Base-by-base conservation (phyloP, 1,140 invertebrate genomes). In the Matsumurasca onukii region DNA sequence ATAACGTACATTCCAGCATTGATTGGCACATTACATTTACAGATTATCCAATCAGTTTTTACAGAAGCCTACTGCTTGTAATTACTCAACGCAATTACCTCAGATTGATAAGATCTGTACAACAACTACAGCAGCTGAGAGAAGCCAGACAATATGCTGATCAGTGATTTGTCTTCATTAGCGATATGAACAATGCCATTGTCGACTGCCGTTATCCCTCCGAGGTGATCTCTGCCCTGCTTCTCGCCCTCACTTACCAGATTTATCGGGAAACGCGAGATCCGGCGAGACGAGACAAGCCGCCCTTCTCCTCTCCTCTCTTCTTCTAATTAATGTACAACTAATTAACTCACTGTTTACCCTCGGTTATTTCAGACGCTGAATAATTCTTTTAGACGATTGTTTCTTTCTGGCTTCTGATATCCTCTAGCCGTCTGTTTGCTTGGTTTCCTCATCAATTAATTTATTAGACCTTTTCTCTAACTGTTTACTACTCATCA, bases 211-310 rank as follows among this genome's bases (percentile, higher is more conserved):
- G n/a, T n/a, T n/a, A n/a, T n/a, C n/a, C n/a, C n/a, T n/a, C n/a
- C n/a, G n/a, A n/a, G n/a, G n/a, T 22, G n/a, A 51, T 22, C 49
- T 59, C 55, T 24, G 15, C 15, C 30, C 55, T 59, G 24, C 55
- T 22, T 59, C 55, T 59, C 55, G 34, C 34, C 34, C 17, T 5
- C 17, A 39, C 17, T 17, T 5, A 5, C 5, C 55, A 59, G 55
- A 59, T 59, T 59, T 59, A 59, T 59, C 55, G 25, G 15, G 55
- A 59, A 59, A 59, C 55, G 25, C 55, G 55, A 59, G 55, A 59
- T 29, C 24, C 5, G 2, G 25, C 2, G 15, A 27, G 34, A 39
- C 34, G 34, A 39, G 2, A n/a, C 2, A 3, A 27, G 34, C 5
- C 34, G 34, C 5, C 34, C 34, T 17, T 39, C 34, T 39, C 5